Conservation (phyloP, 2,113 vertebrate genomes). For the Hypocryptadius cinnamomeus region DNA sequence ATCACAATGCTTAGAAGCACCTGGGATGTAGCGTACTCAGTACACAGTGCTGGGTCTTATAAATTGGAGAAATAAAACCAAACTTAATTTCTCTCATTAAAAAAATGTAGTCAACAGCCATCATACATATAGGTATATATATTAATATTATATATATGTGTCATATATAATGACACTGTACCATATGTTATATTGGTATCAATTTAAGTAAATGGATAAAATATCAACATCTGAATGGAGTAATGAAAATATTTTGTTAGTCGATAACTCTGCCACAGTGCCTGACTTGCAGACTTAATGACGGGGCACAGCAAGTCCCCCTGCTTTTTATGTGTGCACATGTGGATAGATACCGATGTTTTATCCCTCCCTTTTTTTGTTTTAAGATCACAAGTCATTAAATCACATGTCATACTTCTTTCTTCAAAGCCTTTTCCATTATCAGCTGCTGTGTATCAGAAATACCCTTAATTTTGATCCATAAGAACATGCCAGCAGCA, state of each 20-base stretch:
- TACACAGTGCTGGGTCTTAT: background rate
- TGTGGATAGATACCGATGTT: background rate
- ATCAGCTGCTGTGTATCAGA: constrained; percentile 81
- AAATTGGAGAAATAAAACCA: background rate
- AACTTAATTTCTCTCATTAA: background rate
- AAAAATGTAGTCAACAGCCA: background rate
- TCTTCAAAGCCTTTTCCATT: constrained; percentile 86
- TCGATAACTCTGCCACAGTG: background rate
- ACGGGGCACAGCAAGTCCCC: background rate
- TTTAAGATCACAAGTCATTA: background rate
- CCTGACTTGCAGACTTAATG: background rate
- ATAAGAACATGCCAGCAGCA: constrained; percentile 91
- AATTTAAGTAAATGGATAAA: background rate
- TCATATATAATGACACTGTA: background rate
- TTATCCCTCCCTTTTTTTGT: background rate
- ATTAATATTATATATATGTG: background rate
- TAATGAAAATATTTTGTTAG: background rate
- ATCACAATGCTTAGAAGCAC: background rate
- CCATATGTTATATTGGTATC: background rate
- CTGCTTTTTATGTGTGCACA: background rate
- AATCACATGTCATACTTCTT: constrained; percentile 73
- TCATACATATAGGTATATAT: background rate
- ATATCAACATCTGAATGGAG: background rate
- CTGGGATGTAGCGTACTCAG: background rate
- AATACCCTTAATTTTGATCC: constrained; percentile 89